phyloP scores from a whole-genome alignment of 2,797 vertebrate species.

The Hemibagrus guttatus region DNA sequence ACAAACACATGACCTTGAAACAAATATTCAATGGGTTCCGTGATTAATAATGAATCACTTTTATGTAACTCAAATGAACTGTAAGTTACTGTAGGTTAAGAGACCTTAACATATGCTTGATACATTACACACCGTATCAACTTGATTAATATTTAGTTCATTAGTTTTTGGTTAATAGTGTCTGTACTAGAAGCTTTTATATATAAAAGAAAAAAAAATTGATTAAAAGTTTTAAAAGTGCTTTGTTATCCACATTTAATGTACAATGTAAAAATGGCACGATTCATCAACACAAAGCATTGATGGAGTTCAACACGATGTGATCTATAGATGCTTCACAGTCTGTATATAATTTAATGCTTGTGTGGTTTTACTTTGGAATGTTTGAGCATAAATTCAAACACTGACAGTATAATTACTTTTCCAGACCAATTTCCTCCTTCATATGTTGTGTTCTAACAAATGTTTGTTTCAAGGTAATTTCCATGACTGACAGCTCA shows the following conservation, averaged over 20 bases:
- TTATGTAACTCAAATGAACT: background rate
- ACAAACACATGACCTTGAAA: constrained; percentile 6
- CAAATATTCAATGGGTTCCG: background rate
- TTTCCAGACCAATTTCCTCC: background rate
- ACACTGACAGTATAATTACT: background rate
- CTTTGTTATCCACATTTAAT: background rate
- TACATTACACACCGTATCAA: background rate
- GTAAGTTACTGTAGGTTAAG: background rate
- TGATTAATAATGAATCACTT: background rate
- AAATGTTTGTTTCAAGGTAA: background rate
- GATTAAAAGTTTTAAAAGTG: constrained; percentile 21
- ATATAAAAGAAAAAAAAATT: no score
- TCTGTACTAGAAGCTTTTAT: background rate
- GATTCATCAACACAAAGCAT: background rate
- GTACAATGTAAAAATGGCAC: constrained; percentile 33
- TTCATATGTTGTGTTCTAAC: background rate
- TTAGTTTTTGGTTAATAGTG: background rate
- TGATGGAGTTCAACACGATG: background rate
- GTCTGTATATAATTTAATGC: background rate
- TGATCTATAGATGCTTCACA: background rate
- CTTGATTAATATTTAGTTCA: background rate
- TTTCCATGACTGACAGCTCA: background rate
- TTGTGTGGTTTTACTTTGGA: background rate
- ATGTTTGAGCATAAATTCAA: background rate
- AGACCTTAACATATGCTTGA: background rate